phyloP scores from a whole-genome alignment of 2,797 vertebrate genomes.

The Xyrichtys novacula region DNA sequence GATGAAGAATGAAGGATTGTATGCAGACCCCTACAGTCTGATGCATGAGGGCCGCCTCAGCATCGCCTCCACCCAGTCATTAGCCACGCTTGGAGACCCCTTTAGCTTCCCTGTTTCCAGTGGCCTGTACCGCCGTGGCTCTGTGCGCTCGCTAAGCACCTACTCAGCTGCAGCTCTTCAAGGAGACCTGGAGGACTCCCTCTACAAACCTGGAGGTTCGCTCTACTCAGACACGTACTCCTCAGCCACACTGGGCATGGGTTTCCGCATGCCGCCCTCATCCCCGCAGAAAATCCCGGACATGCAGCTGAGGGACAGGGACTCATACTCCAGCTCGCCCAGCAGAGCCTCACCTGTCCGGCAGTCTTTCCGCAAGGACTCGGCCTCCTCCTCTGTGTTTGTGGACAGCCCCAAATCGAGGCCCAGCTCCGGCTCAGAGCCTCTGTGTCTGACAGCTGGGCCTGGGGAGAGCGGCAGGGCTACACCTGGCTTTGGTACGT shows the following conservation, averaged over 20 bases:
- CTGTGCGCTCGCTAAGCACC: slow-evolving; percentile 95
- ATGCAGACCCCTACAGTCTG: slow-evolving; percentile 95
- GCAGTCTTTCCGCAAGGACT: slow-evolving; percentile 96
- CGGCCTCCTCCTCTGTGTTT: slow-evolving; percentile 93
- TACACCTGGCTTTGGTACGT: slow-evolving; percentile 88
- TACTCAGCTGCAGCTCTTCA: slow-evolving; percentile 96
- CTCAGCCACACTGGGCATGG: slow-evolving; percentile 88
- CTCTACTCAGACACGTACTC: slow-evolving; percentile 92
- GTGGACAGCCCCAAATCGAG: slow-evolving; percentile 93
- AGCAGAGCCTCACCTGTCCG: slow-evolving; percentile 94
- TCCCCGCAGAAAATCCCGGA: slow-evolving; percentile 96
- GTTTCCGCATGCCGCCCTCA: slow-evolving; percentile 92
- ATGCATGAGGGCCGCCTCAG: slow-evolving; percentile 96
- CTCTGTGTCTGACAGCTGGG: slow-evolving; percentile 89
- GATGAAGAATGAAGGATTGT: slow-evolving; percentile 94
- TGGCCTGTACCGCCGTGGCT: slow-evolving; percentile 94
- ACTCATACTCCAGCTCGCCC: slow-evolving; percentile 91
- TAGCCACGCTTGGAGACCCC: slow-evolving; percentile 92
- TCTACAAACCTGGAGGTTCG: slow-evolving; percentile 93
- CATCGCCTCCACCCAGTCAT: slow-evolving; percentile 93
- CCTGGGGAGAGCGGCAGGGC: slow-evolving; percentile 78
- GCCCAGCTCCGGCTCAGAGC: slow-evolving; percentile 87
- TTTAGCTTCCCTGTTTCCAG: slow-evolving; percentile 90
- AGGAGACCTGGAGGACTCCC: slow-evolving; percentile 92
- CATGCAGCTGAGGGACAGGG: slow-evolving; percentile 87